Percentiles rank a stretch among this genome's conserved stretches.
Evolutionary conservation across 2,797 vertebrate genomes (phyloP).

Genomic region (Gallirallus australis): DNA sequence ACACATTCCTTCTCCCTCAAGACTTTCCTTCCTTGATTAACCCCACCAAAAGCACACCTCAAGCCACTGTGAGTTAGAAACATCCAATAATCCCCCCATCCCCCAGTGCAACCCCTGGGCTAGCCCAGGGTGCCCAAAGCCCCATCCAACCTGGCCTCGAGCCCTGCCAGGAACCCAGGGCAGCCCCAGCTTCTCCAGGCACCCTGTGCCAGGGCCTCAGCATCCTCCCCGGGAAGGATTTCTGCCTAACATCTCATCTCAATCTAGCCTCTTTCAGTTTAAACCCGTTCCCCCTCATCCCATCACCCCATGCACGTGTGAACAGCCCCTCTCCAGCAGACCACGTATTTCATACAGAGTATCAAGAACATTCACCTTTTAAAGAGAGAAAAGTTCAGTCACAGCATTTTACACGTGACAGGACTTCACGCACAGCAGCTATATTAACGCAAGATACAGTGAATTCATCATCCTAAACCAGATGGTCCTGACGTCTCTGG

Average conservation of each 20-base stretch:
- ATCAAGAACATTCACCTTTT: background rate
- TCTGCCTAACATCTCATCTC: no score
- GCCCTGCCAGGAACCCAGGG: no score
- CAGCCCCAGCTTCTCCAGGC: no score
- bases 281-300: no score
- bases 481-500: background rate
- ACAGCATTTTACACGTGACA: background rate
- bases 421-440: background rate
- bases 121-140: no score
- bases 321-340: no score
- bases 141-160: no score
- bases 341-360: background rate
- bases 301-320: no score
- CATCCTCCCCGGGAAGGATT: no score
- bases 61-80: background rate
- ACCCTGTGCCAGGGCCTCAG: no score
- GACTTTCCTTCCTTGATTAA: background rate
- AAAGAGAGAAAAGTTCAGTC: background rate
- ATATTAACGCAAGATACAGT: background rate
- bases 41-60: background rate
- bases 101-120: no score
- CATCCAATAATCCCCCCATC: background rate
- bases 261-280: no score
- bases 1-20: background rate
- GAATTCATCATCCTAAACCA: background rate